Percentiles rank a stretch among this genome's conserved stretches.
phyloP scores from a whole-genome alignment of 2,888 invertebrate genomes.

The Limnephilus rhombicus region DNA sequence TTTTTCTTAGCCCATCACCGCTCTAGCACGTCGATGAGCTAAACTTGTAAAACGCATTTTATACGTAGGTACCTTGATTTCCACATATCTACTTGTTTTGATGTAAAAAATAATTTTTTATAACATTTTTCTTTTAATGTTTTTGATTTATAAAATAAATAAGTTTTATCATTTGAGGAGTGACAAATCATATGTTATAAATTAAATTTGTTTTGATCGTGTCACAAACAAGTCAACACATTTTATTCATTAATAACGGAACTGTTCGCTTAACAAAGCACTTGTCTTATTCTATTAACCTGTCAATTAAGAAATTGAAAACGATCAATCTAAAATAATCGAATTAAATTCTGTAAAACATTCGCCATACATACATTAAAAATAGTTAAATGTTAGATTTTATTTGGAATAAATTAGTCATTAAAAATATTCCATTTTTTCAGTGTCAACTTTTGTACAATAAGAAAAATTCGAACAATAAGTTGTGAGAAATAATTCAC shows the following conservation, averaged over 20 bases:
- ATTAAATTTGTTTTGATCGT: neutral
- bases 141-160: neutral
- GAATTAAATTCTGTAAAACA: neutral
- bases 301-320: neutral
- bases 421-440: neutral
- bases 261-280: neutral
- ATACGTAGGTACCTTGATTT: too few species aligned
- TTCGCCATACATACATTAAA: neutral
- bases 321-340: neutral
- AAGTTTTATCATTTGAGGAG: neutral
- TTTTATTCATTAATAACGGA: neutral
- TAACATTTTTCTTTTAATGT: neutral
- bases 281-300: neutral
- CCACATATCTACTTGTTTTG: neutral
- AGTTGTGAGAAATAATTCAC: neutral
- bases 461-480: neutral
- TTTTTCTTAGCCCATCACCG: too few species aligned
- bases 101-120: neutral
- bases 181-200: neutral
- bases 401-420: too few species aligned
- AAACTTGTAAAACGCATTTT: too few species aligned
- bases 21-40: too few species aligned
- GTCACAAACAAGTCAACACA: neutral
- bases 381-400: too few species aligned
- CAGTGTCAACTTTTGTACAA: neutral